Evolutionary conservation across 2,113 vertebrate species (phyloP), one percentile per base, ranked within the genome.

Genomic region (Paracanthobrama guichenoti): DNA sequence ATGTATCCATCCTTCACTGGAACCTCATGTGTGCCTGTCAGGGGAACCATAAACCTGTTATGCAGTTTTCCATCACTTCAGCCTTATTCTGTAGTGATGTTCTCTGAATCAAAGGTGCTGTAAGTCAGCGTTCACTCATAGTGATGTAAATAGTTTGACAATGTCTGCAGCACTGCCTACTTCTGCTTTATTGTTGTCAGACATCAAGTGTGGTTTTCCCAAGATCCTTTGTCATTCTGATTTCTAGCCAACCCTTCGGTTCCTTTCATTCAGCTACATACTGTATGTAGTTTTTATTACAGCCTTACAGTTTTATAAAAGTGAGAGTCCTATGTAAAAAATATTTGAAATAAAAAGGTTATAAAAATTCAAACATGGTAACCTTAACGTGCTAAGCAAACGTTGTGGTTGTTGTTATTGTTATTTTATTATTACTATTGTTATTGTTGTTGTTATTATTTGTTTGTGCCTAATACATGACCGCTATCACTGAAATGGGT

Each of bases 1-100:
- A 88, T 89, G 71, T 88, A 89, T 82, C 87, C 82, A 87, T 91
- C 88, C 82, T 84, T 88, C 84, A 86, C 80, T 75, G 22, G 85
- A 84, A 86, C 67, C 42, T 31, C 78, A 77, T 89, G 83, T 78
- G 82, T 74, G 88, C 79, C 88, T 84, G 89, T 90, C 82, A 75
- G 86, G 88, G 82, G 62, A 90, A 87, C 90, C 71, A 75, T 31
- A 89, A 83, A 90, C 81, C 66, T 79, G 72, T 57, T 66, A 44
- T 88, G 57, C 90, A 90, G 88, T 83, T 87, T 77, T 86, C 84
- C 85, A 86, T 86, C 84, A 80, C 86, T 83, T 26, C 26, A 57
- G 74, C 35, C 82, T 83, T 86, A 89, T 69, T 26, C 62, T 82
- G 64, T 82, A 83, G 55, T 57, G 22, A 82, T 1, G 79, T 86